Conservation (phyloP, 2,888 invertebrate genomes). For the Tetrapedia diversipes region DNA sequence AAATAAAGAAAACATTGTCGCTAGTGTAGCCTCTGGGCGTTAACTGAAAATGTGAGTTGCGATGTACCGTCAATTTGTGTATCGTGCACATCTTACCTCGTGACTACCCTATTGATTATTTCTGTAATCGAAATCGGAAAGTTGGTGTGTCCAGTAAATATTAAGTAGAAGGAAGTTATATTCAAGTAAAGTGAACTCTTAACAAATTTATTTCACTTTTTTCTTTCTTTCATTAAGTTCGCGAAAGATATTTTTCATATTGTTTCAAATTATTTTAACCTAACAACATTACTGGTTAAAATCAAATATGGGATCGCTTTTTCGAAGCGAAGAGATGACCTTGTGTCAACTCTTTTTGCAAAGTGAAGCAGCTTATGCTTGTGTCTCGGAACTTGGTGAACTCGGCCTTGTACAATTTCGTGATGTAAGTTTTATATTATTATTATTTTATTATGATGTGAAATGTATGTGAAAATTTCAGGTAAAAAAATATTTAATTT, state of each 20-base stretch:
- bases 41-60: slow-evolving; percentile 30
- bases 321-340: slow-evolving; percentile 99
- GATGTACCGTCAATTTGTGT: slow-evolving; percentile 49
- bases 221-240: not conserved
- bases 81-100: slow-evolving; percentile 60
- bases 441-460: not conserved
- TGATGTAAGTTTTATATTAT: slow-evolving; percentile 87
- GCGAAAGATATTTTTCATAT: not conserved
- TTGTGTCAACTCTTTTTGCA: slow-evolving; percentile 99
- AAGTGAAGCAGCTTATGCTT: slow-evolving; percentile 99
- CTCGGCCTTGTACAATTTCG: slow-evolving; percentile 98
- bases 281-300: not conserved
- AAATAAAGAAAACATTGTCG: slow-evolving; percentile 26
- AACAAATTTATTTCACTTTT: not conserved
- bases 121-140: slow-evolving; percentile 32
- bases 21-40: slow-evolving; percentile 47
- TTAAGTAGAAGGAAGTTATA: slow-evolving; percentile 11
- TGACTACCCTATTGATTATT: slow-evolving; percentile 65
- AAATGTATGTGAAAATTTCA: too few species aligned
- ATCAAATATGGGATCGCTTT: slow-evolving; percentile 92
- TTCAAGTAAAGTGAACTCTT: slow-evolving; percentile 6
- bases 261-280: slow-evolving; percentile 5
- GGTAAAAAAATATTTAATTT: not conserved
- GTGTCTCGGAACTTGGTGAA: slow-evolving; percentile 98
- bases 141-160: slow-evolving; percentile 18